Conservation (phyloP, 2,113 vertebrate species). For the Tetraodon nigroviridis region DNA sequence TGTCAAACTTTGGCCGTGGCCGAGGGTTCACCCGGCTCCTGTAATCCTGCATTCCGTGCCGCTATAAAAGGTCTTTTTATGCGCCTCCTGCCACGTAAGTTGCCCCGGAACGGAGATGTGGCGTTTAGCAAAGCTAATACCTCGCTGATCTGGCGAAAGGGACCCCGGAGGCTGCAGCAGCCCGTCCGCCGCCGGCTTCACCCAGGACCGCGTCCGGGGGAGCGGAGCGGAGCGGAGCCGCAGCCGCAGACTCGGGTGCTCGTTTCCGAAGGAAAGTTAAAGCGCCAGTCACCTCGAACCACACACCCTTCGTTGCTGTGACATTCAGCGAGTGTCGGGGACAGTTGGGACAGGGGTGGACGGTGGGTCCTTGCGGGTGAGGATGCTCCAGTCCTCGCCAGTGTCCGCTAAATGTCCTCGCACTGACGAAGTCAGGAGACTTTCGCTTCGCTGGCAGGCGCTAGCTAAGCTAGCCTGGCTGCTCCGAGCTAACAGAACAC, state of each 20-base stretch:
- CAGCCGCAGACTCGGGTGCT: constrained; percentile 13
- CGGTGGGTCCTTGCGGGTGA: constrained; percentile 5
- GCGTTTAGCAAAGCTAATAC: constrained; percentile 35
- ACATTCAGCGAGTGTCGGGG: accelerated
- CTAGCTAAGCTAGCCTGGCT: constrained; percentile 49
- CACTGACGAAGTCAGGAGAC: constrained; percentile 34
- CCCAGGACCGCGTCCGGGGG: neutral
- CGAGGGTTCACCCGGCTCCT: constrained; percentile 5
- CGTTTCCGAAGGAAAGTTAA: constrained; percentile 29
- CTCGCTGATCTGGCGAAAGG: neutral
- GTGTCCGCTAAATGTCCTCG: constrained; percentile 72
- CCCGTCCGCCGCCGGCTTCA: neutral
- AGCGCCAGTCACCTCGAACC: neutral
- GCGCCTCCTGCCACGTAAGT: constrained; percentile 58
- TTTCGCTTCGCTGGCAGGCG: constrained; percentile 50
- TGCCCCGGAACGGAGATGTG: constrained; percentile 24
- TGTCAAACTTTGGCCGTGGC: neutral
- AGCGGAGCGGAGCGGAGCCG: constrained; percentile 6
- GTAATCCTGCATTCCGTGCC: constrained; percentile 4
- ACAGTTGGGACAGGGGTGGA: neutral
- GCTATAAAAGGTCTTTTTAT: constrained; percentile 42
- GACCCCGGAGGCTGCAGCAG: constrained; percentile 13
- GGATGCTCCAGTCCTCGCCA: constrained; percentile 47
- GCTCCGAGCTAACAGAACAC: constrained; percentile 49
- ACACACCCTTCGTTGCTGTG: neutral